phyloP scores from a whole-genome alignment of 2,113 vertebrate genomes.

The Ardeotis arabs region DNA sequence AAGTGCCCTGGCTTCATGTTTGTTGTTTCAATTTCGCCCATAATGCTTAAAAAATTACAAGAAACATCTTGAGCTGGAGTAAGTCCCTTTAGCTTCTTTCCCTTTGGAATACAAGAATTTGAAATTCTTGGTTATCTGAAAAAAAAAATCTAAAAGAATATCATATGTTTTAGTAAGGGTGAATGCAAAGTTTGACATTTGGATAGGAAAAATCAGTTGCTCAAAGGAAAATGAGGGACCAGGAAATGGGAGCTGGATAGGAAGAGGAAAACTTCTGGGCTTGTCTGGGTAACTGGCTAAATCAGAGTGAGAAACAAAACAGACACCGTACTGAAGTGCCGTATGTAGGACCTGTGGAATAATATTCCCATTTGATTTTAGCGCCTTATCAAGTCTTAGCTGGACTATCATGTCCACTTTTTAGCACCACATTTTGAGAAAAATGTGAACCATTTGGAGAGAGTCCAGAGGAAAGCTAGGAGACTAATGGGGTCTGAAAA shows the following conservation, averaged over 20 bases:
- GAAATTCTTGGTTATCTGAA: background rate
- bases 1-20: background rate
- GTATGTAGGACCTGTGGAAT: background rate
- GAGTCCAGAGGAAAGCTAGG: background rate
- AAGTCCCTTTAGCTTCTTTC: background rate
- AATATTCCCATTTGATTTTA: conserved; percentile 1
- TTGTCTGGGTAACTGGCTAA: background rate
- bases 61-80: background rate
- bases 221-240: background rate
- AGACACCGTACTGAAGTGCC: background rate
- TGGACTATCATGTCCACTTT: background rate
- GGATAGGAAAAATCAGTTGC: background rate
- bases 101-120: background rate
- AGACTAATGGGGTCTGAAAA: background rate
- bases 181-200: background rate
- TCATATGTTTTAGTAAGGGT: background rate
- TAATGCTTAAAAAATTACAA: background rate
- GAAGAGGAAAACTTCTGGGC: background rate
- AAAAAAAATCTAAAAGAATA: background rate
- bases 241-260: background rate
- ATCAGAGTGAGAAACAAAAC: background rate
- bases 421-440: background rate
- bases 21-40: background rate
- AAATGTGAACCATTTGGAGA: background rate
- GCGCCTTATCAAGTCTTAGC: background rate